Base-by-base conservation (phyloP, 1,140 invertebrate genomes). In the Brachionus rotundiformis region DNA sequence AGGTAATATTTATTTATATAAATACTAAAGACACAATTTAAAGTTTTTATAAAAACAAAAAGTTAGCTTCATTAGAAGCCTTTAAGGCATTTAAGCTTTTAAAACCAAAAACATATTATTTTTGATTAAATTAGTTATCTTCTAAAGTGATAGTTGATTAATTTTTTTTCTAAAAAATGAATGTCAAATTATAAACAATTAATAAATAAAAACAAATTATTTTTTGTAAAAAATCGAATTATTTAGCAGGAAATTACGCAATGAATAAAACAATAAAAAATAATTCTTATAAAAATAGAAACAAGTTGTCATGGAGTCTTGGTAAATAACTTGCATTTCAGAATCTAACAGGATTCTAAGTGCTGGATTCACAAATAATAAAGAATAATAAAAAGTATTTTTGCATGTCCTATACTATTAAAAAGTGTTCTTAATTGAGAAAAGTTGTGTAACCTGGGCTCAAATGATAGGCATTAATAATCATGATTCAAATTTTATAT, bases 251-350 rank as follows among this genome's bases (percentile, higher is more conserved):
- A 54, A 54, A 54, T 54, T 54, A 54, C 47, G 47, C 47, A 54
- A 54, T 54, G n/a, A 54, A 23, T 19, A 54, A 23, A 54, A 54
- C n/a, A 54, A 54, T 54, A 54, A 23, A n/a, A 23, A 54, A 54
- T 16, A 54, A 54, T 54, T 54, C 19, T 54, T 54, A n/a, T 33
- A 29, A 63, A 10, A 63, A 68, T 33, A 68, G 63, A 36, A 68
- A 68, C 63, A 68, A 68, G 63, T 68, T 68, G 63, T 68, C 63
- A 68, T 68, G 63, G 63, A 29, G 29, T 63, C 33, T 68, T 33
- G 29, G 19, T 25, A 68, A 68, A 68, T 33, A 36, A 68, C 16
- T 36, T 33, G 6, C 27, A 68, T 68, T 19, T 16, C 16, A 36
- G 33, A 33, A 36, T 33, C 16, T n/a, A 68, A 68, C 63, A 33